Percentiles rank a stretch among this genome's conserved stretches.
phyloP scores from a whole-genome alignment of 2,113 vertebrate genomes.

The Hystrix brachyura region DNA sequence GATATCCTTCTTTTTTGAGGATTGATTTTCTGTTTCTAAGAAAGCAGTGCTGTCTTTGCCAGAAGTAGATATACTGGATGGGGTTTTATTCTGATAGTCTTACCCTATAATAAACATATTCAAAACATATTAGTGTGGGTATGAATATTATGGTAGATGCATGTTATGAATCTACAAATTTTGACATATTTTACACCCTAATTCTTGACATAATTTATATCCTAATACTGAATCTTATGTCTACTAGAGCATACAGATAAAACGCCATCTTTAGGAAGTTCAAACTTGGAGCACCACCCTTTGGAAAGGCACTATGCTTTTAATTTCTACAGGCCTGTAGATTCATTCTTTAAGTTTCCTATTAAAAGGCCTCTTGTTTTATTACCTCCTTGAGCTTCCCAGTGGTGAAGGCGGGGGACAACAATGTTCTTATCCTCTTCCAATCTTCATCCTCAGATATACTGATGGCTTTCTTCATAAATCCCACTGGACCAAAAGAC shows the following conservation, averaged over 20 bases:
- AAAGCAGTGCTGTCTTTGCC: neutral
- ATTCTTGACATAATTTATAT: neutral
- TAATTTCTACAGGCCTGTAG: neutral
- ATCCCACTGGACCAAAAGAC: slow-evolving; percentile 78
- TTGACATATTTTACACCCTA: neutral
- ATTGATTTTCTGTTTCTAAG: neutral
- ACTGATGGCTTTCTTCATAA: slow-evolving; percentile 71
- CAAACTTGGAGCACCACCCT: neutral
- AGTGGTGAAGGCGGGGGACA: slow-evolving; percentile 92
- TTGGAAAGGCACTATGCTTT: neutral
- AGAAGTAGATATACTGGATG: neutral
- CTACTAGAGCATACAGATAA: neutral
- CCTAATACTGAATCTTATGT: neutral
- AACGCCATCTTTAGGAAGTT: neutral
- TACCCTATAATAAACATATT: neutral
- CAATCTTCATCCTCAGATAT: slow-evolving; percentile 89
- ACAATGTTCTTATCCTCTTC: slow-evolving; percentile 90
- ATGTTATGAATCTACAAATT: neutral
- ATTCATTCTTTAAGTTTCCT: neutral
- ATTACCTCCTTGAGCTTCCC: slow-evolving; percentile 93
- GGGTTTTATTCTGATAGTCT: neutral
- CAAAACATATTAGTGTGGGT: neutral
- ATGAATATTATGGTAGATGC: neutral
- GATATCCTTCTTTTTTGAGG: neutral
- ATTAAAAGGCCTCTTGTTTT: neutral